Percentiles rank a stretch among this genome's conserved stretches.
Conservation (phyloP, 2,113 vertebrate genomes). For the Anhinga anhinga region DNA sequence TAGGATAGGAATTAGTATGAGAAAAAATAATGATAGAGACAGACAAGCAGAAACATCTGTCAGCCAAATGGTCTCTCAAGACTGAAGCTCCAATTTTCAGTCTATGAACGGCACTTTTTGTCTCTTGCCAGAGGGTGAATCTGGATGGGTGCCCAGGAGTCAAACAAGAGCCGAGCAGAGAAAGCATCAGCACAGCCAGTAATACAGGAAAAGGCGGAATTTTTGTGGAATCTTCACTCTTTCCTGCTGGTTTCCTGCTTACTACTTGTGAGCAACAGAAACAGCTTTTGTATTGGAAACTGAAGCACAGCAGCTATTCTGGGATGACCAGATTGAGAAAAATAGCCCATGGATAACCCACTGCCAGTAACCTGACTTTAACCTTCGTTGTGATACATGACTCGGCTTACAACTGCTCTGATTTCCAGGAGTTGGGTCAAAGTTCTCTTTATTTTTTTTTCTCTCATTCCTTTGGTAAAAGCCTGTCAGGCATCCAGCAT, state of each 20-base stretch:
- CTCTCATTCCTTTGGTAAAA: background rate
- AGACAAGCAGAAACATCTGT: conserved; percentile 38
- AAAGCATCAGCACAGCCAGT: background rate
- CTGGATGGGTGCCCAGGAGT: conserved; percentile 36
- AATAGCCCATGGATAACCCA: background rate
- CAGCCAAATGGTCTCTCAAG: conserved; percentile 46
- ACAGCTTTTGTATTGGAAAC: conserved; percentile 24
- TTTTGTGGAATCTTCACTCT: conserved; percentile 58
- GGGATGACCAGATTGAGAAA: background rate
- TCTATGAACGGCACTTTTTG: conserved; percentile 24
- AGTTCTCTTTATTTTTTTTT: background rate
- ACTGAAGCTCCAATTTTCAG: background rate
- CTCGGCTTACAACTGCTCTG: background rate
- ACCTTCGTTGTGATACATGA: background rate
- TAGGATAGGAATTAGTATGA: background rate
- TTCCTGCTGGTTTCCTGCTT: conserved; percentile 56
- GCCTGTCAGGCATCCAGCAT: background rate
- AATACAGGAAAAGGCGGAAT: conserved; percentile 29
- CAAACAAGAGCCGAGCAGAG: conserved; percentile 27
- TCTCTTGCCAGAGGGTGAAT: background rate
- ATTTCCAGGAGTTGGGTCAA: background rate
- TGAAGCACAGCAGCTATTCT: background rate
- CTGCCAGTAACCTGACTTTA: background rate
- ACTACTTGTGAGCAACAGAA: conserved; percentile 31
- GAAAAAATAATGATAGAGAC: background rate